Percentiles rank a stretch among this genome's conserved stretches.
Conservation (phyloP, 2,797 vertebrate species). For the Eutrigla gurnardus region DNA sequence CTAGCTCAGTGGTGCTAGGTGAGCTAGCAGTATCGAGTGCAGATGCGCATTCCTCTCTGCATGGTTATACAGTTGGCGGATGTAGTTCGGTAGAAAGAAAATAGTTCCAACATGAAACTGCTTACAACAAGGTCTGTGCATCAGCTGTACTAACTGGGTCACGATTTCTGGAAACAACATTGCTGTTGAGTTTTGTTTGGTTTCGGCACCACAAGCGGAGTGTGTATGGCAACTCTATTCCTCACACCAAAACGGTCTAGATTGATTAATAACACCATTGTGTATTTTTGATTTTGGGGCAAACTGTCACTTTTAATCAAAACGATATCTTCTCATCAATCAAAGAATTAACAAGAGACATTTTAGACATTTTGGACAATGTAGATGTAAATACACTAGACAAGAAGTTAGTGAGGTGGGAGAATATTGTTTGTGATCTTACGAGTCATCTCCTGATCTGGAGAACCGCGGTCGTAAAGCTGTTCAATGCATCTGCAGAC, state of each 20-base stretch:
- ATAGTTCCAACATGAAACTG: too few species aligned
- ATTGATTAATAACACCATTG: background rate
- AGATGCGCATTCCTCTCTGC: too few species aligned
- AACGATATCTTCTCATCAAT: background rate
- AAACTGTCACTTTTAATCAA: background rate
- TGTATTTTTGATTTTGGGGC: background rate
- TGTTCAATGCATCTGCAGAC: background rate
- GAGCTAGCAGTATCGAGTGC: background rate
- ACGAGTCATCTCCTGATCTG: background rate
- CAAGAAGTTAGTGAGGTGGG: background rate
- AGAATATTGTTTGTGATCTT: background rate
- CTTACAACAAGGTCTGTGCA: too few species aligned
- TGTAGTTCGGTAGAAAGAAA: background rate
- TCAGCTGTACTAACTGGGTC: too few species aligned
- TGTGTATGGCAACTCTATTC: too few species aligned
- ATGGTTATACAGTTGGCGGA: background rate
- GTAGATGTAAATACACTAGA: background rate
- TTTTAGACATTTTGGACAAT: background rate
- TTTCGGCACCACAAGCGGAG: too few species aligned
- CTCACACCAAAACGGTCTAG: too few species aligned
- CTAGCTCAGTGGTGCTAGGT: background rate
- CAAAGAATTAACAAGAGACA: too few species aligned
- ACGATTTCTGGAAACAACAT: too few species aligned
- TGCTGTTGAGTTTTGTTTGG: too few species aligned
- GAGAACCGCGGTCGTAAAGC: background rate